Base-by-base conservation (phyloP, 2,797 vertebrate genomes). In the Malacoraja senta region DNA sequence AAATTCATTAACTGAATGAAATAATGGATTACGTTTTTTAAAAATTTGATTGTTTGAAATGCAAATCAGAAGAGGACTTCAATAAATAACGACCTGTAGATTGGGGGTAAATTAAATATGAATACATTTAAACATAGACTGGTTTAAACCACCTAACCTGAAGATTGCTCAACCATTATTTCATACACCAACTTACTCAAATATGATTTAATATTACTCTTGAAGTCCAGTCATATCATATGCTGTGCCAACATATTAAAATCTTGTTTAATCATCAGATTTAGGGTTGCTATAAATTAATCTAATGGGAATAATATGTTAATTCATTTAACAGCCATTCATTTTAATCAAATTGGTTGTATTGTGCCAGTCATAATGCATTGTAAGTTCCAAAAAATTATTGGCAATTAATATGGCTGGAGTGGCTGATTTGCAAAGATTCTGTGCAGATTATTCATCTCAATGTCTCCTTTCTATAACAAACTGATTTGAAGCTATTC, bases 321-420 rank as follows among this genome's bases (percentile, higher is more conserved):
- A 72, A 92, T 92, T 92, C 24, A 92, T 12, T 92, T 92, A 92
- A 38, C 71, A 92, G 29, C 35, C 90, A 92, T 58, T 74, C 68
- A 91, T 35, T 91, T 76, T 53, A 76, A 76, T 92, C 35, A 92
- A 92, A 92, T 53, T 74, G 68, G 90, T 91, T 91, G 90, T 53
- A 91, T 91, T 74, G 35, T 92, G 90, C 90, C 71, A 92, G 44
- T 68, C 65, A 38, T 92, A 74, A 92, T 92, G 72, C 68, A 76
- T 53, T 53, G 71, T 58, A 92, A 76, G 44, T 76, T 74, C 71
- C 13, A 7, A 53, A 91, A 76, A 76, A 53, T 53, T 76, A 76
- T 92, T 76, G 90, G 29, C 71, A 92, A 76, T 92, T 92, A 74
- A 72, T 92, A 92, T 76, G 90, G 29, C 68, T 92, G 38, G 24